phyloP scores from a whole-genome alignment of 2,113 vertebrate genomes.

The Gobio gobio region DNA sequence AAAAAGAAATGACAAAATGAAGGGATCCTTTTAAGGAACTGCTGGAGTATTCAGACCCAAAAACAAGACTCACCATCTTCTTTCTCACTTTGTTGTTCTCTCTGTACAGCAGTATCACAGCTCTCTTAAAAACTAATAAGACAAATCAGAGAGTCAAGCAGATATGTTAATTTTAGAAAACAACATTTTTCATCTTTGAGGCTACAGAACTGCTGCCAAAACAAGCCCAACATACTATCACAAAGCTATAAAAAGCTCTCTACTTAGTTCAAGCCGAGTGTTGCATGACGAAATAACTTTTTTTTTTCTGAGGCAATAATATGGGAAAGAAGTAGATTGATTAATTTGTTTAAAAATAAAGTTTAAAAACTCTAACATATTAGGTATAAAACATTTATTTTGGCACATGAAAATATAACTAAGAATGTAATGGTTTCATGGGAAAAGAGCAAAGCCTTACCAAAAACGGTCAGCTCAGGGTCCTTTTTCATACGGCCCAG shows the following conservation, averaged over 20 bases:
- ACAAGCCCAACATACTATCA: neutral
- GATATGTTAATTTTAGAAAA: neutral
- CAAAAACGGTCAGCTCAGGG: conserved; percentile 92
- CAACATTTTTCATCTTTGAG: neutral
- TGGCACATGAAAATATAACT: neutral
- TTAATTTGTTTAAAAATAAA: neutral
- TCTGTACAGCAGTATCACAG: conserved; percentile 93
- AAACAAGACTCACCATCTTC: conserved; percentile 83
- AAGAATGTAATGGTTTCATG: neutral
- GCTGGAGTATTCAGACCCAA: neutral
- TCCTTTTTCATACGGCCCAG: conserved; percentile 93
- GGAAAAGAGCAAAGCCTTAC: conserved; percentile 72
- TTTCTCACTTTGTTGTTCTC: conserved; percentile 95
- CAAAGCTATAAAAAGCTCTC: conserved; percentile 4
- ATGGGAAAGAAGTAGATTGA: neutral
- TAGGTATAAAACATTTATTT: neutral
- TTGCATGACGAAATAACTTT: neutral
- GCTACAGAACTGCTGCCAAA: conserved; percentile 1
- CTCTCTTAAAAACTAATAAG: conserved; percentile 92
- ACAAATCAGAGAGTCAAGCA: conserved; percentile 56
- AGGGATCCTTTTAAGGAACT: conserved; percentile 5
- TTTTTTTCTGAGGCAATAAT: neutral
- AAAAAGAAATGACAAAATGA: neutral
- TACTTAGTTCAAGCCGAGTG: neutral
- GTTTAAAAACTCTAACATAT: neutral